Percentiles rank a stretch among this genome's conserved stretches.
These are phyloP conservation scores for Eucera pruinosa DNA, from an alignment of 2,888 invertebrate genomes.

Conservation along the genomic window DNA sequence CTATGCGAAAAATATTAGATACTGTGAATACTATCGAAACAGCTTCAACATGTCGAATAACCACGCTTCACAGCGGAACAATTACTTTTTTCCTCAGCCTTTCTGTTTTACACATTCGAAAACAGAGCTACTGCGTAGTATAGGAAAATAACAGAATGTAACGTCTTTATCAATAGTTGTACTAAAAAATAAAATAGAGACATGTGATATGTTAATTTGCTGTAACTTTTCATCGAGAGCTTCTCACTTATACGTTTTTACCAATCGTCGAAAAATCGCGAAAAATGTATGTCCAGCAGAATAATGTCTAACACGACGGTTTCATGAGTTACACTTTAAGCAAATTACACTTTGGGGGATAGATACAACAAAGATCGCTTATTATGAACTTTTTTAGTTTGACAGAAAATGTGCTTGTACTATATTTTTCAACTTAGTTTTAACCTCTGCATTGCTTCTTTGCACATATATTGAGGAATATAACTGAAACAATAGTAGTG, in stretches of 20 bases:
- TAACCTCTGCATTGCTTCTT: too few species aligned
- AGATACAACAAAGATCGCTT: too few species aligned
- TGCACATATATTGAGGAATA: too few species aligned
- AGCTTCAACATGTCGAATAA: constrained; percentile 14
- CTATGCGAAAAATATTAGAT: background rate
- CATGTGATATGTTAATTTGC: constrained; percentile 16
- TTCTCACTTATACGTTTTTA: constrained; percentile 5
- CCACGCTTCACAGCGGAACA: background rate
- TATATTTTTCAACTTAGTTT: too few species aligned
- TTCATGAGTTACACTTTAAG: background rate
- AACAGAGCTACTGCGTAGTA: background rate
- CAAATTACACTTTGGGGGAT: too few species aligned
- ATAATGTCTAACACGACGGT: background rate
- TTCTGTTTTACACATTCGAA: constrained; percentile 3
- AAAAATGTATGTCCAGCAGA: background rate
- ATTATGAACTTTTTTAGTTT: too few species aligned
- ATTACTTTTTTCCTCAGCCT: background rate
- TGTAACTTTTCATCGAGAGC: constrained; percentile 12
- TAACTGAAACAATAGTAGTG: too few species aligned
- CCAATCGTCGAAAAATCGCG: constrained; percentile 1
- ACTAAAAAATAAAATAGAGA: constrained; percentile 1
- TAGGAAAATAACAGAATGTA: constrained; percentile 27
- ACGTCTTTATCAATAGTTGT: constrained; percentile 21
- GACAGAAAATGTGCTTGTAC: too few species aligned
- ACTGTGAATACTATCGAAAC: background rate